Base-by-base conservation (phyloP, 1,140 invertebrate genomes). In the Amyelois transitella region DNA sequence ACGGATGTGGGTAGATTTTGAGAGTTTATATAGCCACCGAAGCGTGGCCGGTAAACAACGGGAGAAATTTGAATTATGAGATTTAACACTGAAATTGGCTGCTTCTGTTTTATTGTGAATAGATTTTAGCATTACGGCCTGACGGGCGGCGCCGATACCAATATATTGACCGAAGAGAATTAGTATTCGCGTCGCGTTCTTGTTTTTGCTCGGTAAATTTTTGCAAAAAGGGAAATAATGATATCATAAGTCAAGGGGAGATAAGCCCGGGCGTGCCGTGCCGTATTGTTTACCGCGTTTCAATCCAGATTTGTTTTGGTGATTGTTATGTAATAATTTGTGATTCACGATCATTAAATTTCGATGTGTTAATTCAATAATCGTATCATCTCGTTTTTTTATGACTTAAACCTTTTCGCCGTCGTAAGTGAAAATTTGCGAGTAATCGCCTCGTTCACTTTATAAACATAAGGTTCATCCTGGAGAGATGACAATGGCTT, bases 1-100 rank as follows among this genome's bases (percentile, higher is more conserved):
- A 79, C 75, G 82, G 80, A 85, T 88, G 78, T 82, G 81, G 81
- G 81, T 84, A 84, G 75, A 80, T 87, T 83, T 82, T 77, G 75
- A 80, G 79, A 83, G 77, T 86, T 81, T 82, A 79, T 79, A 82
- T 72, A 81, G 63, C 72, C 69, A 60, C 66, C 77, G 62, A 79
- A 72, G 68, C 76, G 74, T 68, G 67, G 61, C 65, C 69, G 66
- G 71, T 76, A 83, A 85, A 81, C 72, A 79, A 76, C 69, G 62
- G 63, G 77, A 77, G 75, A 74, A 75, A 79, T 83, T 80, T 80
- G 75, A 85, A 79, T 87, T 81, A 86, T 81, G 77, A 74, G 77
- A 87, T 81, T 81, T 81, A 70, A 73, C 71, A 77, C 68, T 72
- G 68, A 75, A 81, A 83, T 76, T 64, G 64, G 62, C 67, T 61